phyloP scores from a whole-genome alignment of 2,113 vertebrate species.

The Chaetodon auriga region DNA sequence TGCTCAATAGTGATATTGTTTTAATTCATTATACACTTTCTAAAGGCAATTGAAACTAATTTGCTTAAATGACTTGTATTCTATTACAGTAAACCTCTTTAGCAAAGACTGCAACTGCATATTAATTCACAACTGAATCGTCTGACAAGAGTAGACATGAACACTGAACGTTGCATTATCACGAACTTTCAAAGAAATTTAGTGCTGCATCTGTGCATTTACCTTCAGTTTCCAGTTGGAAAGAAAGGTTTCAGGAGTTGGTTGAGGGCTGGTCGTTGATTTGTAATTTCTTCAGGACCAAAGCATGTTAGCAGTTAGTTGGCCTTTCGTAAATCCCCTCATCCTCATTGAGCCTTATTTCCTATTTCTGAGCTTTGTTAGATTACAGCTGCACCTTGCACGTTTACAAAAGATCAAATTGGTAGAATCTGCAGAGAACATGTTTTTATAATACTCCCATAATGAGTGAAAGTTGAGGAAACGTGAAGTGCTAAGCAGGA shows the following conservation, averaged over 20 bases:
- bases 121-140: conserved; percentile 43
- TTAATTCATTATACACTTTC: conserved; percentile 78
- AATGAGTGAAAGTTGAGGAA: conserved; percentile 80
- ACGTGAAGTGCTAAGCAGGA: conserved; percentile 72
- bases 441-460: conserved; percentile 79
- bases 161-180: background rate
- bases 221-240: background rate
- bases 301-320: conserved; percentile 59
- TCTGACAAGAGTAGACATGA: conserved; percentile 8
- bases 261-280: conserved; percentile 68
- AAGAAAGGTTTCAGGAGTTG: conserved; percentile 71
- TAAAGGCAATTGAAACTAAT: conserved; percentile 75
- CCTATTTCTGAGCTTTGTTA: conserved; percentile 83
- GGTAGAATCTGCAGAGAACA: conserved; percentile 77
- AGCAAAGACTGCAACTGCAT: conserved; percentile 64
- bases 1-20: conserved; percentile 77
- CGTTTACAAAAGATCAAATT: conserved; percentile 82
- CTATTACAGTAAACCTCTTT: conserved; percentile 75
- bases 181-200: background rate
- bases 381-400: conserved; percentile 84
- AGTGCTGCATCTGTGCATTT: background rate
- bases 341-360: conserved; percentile 81
- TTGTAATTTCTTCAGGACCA: conserved; percentile 71
- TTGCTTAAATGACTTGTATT: conserved; percentile 73
- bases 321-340: conserved; percentile 61